Evolutionary conservation across 2,888 invertebrate genomes (phyloP).

Genomic region (Nasonovia ribisnigri): DNA sequence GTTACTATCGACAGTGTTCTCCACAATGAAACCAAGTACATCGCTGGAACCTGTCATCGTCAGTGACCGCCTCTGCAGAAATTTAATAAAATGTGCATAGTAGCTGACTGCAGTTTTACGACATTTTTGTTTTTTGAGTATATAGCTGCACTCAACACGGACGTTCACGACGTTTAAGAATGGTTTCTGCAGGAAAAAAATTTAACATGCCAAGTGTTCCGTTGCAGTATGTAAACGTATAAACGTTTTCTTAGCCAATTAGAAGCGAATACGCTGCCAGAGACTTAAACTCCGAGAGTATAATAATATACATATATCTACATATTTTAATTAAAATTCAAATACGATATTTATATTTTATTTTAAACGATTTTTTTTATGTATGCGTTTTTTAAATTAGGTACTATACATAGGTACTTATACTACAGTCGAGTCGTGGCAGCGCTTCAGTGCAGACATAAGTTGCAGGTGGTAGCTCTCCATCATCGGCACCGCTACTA

Average conservation of each 20-base stretch:
- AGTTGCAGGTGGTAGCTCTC: too few species aligned
- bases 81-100: neutral
- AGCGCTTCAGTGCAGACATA: too few species aligned
- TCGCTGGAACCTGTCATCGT: neutral
- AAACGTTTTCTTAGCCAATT: neutral
- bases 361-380: neutral
- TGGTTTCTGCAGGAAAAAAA: neutral
- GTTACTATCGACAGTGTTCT: neutral
- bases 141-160: neutral
- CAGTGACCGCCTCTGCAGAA: neutral
- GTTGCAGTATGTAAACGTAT: neutral
- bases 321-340: neutral
- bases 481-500: too few species aligned
- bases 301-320: neutral
- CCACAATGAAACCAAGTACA: neutral
- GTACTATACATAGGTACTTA: too few species aligned
- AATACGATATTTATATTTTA: neutral
- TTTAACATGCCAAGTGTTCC: neutral
- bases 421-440: too few species aligned
- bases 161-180: neutral
- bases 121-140: neutral
- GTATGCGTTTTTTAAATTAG: neutral
- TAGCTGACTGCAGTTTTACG: neutral
- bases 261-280: neutral
- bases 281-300: constrained; percentile 1